These are phyloP conservation scores for Patiria pectinifera DNA, from an alignment of 53 echinoderm and acorn worm species.

Conservation along the genomic window DNA sequence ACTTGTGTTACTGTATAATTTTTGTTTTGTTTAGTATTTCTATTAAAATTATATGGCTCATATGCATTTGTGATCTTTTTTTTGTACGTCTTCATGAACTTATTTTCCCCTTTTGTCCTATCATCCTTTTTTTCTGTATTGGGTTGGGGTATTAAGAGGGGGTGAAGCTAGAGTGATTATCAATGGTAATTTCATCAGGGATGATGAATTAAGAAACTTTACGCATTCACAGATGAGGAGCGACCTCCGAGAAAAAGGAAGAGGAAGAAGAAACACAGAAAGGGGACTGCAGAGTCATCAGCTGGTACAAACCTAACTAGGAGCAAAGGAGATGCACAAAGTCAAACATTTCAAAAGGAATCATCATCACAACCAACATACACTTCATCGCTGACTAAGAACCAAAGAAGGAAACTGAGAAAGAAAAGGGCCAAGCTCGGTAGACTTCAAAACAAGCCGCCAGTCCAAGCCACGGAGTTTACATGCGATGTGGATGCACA, in stretches of 20 bases:
- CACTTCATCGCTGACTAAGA: conserved; percentile 30
- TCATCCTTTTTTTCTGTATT: too few species aligned
- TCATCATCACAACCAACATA: conserved; percentile 7
- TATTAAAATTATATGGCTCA: too few species aligned
- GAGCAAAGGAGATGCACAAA: neutral
- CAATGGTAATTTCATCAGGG: too few species aligned
- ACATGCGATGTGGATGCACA: conserved; percentile 1
- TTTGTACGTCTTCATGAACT: too few species aligned
- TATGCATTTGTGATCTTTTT: too few species aligned
- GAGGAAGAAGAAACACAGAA: conserved; percentile 29
- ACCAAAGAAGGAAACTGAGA: conserved; percentile 42
- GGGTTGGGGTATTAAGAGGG: too few species aligned
- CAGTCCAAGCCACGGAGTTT: conserved; percentile 29
- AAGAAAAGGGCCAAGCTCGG: conserved; percentile 49
- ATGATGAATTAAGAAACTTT: too few species aligned
- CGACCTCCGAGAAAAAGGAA: conserved; percentile 8
- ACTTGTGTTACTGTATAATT: too few species aligned
- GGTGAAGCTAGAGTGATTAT: too few species aligned
- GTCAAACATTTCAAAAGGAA: neutral
- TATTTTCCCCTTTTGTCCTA: too few species aligned
- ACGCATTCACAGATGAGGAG: conserved; percentile 4
- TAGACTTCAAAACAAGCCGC: neutral
- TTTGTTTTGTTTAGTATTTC: too few species aligned
- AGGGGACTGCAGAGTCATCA: neutral
- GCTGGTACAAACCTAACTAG: neutral